Evolutionary conservation across 2,113 vertebrate genomes (phyloP).

Genomic region (Lasiurus cinereus): DNA sequence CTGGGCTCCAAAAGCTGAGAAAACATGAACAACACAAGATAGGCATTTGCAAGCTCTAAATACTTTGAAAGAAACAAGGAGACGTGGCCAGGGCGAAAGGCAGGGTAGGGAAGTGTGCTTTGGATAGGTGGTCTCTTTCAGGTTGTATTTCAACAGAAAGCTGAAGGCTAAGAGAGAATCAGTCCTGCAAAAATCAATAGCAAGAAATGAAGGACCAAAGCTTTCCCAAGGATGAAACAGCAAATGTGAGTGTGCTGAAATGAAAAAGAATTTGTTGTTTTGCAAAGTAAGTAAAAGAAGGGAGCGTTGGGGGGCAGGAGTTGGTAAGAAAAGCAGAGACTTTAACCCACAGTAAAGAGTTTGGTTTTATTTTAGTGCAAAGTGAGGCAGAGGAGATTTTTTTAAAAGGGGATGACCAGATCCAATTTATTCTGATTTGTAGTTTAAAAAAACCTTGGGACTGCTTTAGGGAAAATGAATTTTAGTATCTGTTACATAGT

Average conservation of each 20-base stretch:
- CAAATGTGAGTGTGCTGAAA: neutral
- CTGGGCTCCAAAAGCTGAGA: neutral
- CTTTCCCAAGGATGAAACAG: neutral
- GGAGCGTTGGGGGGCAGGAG: neutral
- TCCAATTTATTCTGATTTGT: constrained; percentile 32
- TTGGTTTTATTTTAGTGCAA: constrained; percentile 10
- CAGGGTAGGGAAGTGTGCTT: fast-evolving
- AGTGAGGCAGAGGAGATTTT: neutral
- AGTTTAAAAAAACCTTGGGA: neutral
- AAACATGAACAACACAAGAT: neutral
- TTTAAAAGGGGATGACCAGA: neutral
- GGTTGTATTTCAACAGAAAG: neutral
- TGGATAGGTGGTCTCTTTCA: neutral
- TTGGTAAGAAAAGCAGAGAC: neutral
- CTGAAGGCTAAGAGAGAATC: neutral
- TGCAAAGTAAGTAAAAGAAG: neutral
- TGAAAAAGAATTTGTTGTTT: neutral
- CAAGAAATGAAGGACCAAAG: neutral
- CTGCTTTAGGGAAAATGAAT: neutral
- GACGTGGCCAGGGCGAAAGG: neutral
- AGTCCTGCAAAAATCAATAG: neutral
- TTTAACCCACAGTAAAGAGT: neutral
- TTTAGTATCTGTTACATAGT: neutral
- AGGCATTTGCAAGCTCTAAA: neutral
- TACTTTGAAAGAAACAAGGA: neutral